phyloP scores from a whole-genome alignment of 2,797 vertebrate genomes.

The Pteropus rufus region DNA sequence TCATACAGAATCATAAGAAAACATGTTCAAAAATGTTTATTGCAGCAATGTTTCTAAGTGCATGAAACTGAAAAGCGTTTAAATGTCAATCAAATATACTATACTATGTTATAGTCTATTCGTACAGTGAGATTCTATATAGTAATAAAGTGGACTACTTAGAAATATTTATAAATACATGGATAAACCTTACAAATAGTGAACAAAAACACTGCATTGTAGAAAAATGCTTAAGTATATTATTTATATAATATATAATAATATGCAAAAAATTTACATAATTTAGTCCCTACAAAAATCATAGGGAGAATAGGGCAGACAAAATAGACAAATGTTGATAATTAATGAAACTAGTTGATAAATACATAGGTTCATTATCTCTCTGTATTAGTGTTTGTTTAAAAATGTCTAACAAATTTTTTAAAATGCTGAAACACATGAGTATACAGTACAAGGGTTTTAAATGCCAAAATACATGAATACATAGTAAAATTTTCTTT shows the following conservation, averaged over 20 bases:
- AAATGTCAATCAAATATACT: background rate
- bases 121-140: background rate
- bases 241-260: background rate
- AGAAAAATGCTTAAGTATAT: background rate
- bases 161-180: background rate
- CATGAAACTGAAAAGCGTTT: background rate
- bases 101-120: background rate
- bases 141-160: background rate
- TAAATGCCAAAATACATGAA: background rate
- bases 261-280: background rate
- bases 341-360: background rate
- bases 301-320: background rate
- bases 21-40: background rate
- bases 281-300: background rate
- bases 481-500: background rate
- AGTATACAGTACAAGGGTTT: background rate
- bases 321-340: background rate
- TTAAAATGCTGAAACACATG: background rate
- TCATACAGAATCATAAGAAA: background rate
- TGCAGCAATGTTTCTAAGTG: background rate
- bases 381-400: background rate
- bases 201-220: background rate
- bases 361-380: background rate
- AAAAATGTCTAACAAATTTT: background rate
- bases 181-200: background rate